Evolutionary conservation across 2,113 vertebrate genomes (phyloP), one percentile per base, ranked within the genome.

Genomic region (Pangasianodon hypophthalmus): DNA sequence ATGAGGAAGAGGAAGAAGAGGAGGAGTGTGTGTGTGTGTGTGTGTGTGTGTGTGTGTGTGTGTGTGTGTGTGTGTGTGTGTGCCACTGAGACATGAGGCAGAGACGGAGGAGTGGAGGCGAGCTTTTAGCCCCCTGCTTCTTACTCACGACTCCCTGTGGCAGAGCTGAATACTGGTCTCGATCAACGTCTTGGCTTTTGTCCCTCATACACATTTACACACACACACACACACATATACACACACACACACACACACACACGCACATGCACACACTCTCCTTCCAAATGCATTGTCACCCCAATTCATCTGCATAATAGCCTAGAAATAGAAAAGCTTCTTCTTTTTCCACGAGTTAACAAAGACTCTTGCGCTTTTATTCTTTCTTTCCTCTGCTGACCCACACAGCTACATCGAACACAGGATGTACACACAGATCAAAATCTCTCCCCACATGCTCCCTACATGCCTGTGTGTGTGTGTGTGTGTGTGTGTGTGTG

Each of bases 81-180:
- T 48, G 77, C 2, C 6, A n/a, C 77, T n/a, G 48, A 46, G 52
- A 79, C 37, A 8, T 77, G 86, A 84, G 84, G 62, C 88, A 64
- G 80, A 87, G 86, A 83, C 77, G 95, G 92, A 86, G 69, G 91
- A 77, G 90, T 88, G 89, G 24, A 94, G 92, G 91, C 83, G 90
- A 92, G 94, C 94, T 92, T 92, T 91, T 92, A 89, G 90, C 93
- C 92, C 91, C 93, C 94, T 90, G 90, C 91, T 90, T 90, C 80
- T 92, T 90, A 92, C 93, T 91, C 91, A 92, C 29, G 50, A 91
- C 91, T 92, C 92, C 93, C 94, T 91, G 91, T 91, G 91, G 94
- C 85, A 92, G 90, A 90, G 84, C 94, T 95, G 95, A 95, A 94
- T 94, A 94, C 94, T 93, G 91, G 94, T 94, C 95, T 95, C 94